These are phyloP conservation scores for Drosophila leonis DNA, from an alignment of 2,888 invertebrate species.

Conservation along the genomic window DNA sequence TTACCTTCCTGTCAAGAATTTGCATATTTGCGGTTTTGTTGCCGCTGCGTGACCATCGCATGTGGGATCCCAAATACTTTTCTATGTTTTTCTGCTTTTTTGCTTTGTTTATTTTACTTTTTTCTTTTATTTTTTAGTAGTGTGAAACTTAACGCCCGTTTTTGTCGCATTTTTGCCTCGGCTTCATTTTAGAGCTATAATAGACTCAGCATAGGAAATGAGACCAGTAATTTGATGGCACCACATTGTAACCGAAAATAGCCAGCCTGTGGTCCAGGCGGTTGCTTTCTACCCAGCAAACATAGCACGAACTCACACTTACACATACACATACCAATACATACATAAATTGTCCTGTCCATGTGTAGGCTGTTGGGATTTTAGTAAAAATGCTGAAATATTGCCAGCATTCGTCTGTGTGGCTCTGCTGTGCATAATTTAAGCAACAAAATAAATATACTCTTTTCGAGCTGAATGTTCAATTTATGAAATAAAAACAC, in stretches of 20 bases:
- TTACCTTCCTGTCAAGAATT: conserved; percentile 70
- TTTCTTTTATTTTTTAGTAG: conserved; percentile 33
- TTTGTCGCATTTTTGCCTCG: conserved; percentile 73
- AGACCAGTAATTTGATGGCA: conserved; percentile 77
- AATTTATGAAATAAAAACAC: not conserved
- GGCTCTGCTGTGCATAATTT: conserved; percentile 17
- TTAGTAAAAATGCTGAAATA: conserved; percentile 23
- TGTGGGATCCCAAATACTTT: conserved; percentile 49
- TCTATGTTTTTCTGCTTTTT: conserved; percentile 3
- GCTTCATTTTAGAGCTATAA: conserved; percentile 63
- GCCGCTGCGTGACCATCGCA: conserved; percentile 67
- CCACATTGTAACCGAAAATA: conserved; percentile 73
- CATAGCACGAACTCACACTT: not conserved
- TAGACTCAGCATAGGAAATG: conserved; percentile 78
- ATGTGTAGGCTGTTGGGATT: conserved; percentile 26
- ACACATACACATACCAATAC: not conserved
- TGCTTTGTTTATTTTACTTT: not conserved
- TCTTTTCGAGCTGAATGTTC: not conserved
- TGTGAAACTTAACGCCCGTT: conserved; percentile 76
- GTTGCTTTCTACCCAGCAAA: not conserved
- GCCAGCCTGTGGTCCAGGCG: conserved; percentile 60
- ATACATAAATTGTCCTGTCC: not conserved
- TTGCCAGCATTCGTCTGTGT: conserved; percentile 13
- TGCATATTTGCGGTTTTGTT: conserved; percentile 73
- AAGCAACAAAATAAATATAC: not conserved